Conservation (phyloP, 37 sponge, comb jelly and placozoan genomes). For the Spongilla lacustris region DNA sequence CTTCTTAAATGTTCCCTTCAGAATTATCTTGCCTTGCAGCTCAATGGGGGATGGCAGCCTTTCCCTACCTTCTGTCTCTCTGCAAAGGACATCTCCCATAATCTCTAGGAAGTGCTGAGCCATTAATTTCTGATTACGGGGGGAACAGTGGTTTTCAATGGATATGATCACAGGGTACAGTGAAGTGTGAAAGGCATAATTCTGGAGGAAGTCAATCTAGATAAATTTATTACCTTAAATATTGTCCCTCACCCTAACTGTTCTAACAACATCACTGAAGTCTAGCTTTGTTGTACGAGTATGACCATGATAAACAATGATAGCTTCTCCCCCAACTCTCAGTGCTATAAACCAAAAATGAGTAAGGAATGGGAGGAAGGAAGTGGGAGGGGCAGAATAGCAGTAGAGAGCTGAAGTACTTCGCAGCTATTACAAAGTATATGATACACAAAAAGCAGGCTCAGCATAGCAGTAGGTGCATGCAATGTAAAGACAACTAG, state of each 20-base stretch:
- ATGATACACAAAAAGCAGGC: too few species aligned
- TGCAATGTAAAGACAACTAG: too few species aligned
- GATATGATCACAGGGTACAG: slow-evolving; percentile 80
- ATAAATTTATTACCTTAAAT: neutral
- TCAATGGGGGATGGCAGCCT: slow-evolving; percentile 72
- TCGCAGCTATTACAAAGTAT: too few species aligned
- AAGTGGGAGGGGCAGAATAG: neutral
- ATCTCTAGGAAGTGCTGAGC: slow-evolving; percentile 50
- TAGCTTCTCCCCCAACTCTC: slow-evolving; percentile 56
- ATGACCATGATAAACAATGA: slow-evolving; percentile 86
- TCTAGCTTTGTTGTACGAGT: slow-evolving; percentile 82
- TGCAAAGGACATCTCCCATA: slow-evolving; percentile 40
- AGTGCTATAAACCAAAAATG: slow-evolving; percentile 1
- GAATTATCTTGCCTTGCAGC: slow-evolving; percentile 74
- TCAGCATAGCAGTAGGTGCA: too few species aligned
- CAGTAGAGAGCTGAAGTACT: too few species aligned
- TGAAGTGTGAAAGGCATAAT: slow-evolving; percentile 75
- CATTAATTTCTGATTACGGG: slow-evolving; percentile 55
- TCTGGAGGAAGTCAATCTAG: slow-evolving; percentile 25
- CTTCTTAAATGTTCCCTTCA: slow-evolving; percentile 64
- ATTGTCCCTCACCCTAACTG: slow-evolving; percentile 68
- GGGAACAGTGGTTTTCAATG: slow-evolving; percentile 86
- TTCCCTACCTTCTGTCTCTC: slow-evolving; percentile 33
- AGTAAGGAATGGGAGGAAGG: neutral
- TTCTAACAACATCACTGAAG: slow-evolving; percentile 79